phyloP scores from a whole-genome alignment of 2,888 invertebrate species.

The Celastrina argiolus region DNA sequence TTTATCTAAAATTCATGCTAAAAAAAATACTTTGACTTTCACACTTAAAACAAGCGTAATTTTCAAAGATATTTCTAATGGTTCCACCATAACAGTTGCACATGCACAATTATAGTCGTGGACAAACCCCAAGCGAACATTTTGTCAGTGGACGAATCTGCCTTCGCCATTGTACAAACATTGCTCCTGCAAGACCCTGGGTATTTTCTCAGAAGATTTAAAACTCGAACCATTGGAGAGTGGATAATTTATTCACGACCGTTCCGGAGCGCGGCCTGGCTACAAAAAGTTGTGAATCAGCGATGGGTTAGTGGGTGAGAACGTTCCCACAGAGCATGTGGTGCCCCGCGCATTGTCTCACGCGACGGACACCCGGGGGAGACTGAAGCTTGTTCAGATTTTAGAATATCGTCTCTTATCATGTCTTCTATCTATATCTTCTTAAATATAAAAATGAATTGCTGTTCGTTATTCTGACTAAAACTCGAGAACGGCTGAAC shows the following conservation, averaged over 20 bases:
- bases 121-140: too few relatives aligned
- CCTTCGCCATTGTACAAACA: not conserved
- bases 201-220: not conserved
- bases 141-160: too few relatives aligned
- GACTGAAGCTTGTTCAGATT: not conserved
- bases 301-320: slow-evolving; percentile 21
- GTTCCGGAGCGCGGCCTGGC: not conserved
- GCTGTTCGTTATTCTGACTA: too few relatives aligned
- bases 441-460: too few relatives aligned
- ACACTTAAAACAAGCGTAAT: too few relatives aligned
- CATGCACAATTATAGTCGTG: too few relatives aligned
- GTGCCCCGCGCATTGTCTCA: not conserved
- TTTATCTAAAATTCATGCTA: too few relatives aligned
- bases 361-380: not conserved
- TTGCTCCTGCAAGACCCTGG: not conserved
- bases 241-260: not conserved
- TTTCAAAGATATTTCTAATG: too few relatives aligned
- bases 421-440: too few relatives aligned
- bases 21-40: too few relatives aligned
- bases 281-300: slow-evolving; percentile 1
- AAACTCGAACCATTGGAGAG: not conserved
- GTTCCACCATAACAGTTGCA: too few relatives aligned
- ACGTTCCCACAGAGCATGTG: slow-evolving; percentile 16
- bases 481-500: too few relatives aligned
- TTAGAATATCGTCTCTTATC: not conserved